A percentile compares a stretch with the other conserved stretches of the same genome.
phyloP scores from a whole-genome alignment of 2,888 invertebrate genomes.

The Uropetala carovei region DNA sequence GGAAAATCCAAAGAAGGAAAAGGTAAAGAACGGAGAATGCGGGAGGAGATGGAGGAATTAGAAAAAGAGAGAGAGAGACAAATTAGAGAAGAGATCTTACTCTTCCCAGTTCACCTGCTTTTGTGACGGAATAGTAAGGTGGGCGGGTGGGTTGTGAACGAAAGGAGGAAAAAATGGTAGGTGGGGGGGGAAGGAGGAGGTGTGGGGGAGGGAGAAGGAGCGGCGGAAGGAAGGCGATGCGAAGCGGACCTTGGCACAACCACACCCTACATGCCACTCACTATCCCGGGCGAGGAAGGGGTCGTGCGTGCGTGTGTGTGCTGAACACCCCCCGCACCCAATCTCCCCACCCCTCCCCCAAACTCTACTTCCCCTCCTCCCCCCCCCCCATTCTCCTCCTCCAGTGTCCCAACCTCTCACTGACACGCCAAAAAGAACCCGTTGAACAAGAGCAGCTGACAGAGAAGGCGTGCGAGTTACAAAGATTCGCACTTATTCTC shows the following conservation, averaged over 20 bases:
- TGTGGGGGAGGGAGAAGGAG: background rate
- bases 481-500: background rate
- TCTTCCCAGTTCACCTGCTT: no score
- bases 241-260: background rate
- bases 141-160: no score
- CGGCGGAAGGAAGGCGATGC: no score
- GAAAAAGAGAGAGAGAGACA: no score
- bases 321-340: background rate
- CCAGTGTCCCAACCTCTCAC: no score
- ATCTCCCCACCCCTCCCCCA: background rate
- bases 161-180: background rate
- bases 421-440: background rate
- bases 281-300: slow-evolving; percentile 18
- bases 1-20: no score
- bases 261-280: slow-evolving; percentile 24
- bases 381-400: no score
- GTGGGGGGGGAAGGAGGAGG: background rate
- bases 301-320: background rate
- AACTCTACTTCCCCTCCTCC: no score
- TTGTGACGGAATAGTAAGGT: no score
- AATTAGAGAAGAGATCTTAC: no score
- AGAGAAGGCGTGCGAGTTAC: background rate
- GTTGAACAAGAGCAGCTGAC: background rate
- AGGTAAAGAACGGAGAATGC: no score
- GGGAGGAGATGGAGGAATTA: no score